phyloP scores from a whole-genome alignment of 2,888 invertebrate genomes.

The Athrips mouffetella region DNA sequence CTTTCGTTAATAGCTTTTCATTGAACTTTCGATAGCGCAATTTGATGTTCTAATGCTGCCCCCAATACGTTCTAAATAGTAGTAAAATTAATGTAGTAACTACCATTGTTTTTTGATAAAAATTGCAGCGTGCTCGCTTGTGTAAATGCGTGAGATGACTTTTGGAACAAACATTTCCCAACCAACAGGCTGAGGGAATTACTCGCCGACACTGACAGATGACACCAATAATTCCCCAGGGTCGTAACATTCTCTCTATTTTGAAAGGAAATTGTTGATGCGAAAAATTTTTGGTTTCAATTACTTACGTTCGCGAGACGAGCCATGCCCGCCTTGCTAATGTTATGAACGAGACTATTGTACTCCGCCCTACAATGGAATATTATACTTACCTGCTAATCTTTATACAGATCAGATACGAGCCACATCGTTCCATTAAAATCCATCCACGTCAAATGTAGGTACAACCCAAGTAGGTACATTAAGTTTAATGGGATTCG shows the following conservation, averaged over 20 bases:
- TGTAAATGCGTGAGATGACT: conserved; percentile 54
- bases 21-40: conserved; percentile 27
- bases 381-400: not conserved
- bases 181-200: conserved; percentile 58
- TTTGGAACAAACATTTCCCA: conserved; percentile 61
- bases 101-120: conserved; percentile 20
- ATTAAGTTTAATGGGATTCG: conserved; percentile 2
- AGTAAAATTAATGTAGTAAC: conserved; percentile 22
- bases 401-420: not conserved
- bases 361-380: not conserved
- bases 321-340: not conserved
- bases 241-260: conserved; percentile 48
- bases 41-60: conserved; percentile 19
- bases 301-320: conserved; percentile 8
- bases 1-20: conserved; percentile 30
- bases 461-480: not conserved
- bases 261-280: conserved; percentile 44
- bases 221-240: conserved; percentile 62
- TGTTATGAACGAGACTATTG: not conserved
- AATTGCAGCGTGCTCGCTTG: conserved; percentile 38
- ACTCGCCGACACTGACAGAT: conserved; percentile 69
- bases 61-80: conserved; percentile 16
- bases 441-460: not conserved
- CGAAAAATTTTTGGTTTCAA: conserved; percentile 21
- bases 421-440: not conserved